A percentile compares a stretch with the other conserved stretches of the same genome.
These are phyloP conservation scores for Eupithecia abbreviata DNA, from an alignment of 2,888 invertebrate genomes.

Conservation along the genomic window DNA sequence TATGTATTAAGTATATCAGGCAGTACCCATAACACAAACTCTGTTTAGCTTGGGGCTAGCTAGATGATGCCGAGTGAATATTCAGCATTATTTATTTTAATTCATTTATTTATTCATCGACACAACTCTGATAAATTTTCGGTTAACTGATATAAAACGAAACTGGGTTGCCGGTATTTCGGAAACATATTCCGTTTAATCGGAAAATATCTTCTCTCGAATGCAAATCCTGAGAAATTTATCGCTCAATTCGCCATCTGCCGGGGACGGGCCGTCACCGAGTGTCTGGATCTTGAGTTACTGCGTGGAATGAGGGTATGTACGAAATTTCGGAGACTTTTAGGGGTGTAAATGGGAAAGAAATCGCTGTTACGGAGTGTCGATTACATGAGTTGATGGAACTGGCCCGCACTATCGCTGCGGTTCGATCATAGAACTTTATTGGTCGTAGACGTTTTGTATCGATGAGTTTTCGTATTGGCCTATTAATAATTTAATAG, in stretches of 20 bases:
- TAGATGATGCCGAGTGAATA: too few relatives aligned
- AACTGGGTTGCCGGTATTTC: background rate
- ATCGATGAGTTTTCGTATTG: background rate
- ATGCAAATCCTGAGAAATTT: constrained; percentile 20
- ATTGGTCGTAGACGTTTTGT: background rate
- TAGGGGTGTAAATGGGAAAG: background rate
- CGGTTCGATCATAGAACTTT: background rate
- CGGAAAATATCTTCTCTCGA: constrained; percentile 11
- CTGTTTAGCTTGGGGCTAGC: too few relatives aligned
- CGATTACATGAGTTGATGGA: background rate
- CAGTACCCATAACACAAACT: too few relatives aligned
- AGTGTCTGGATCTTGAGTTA: constrained; percentile 43
- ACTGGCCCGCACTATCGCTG: background rate
- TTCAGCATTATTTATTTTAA: too few relatives aligned
- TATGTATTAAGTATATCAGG: too few relatives aligned
- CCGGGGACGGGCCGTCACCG: constrained; percentile 55
- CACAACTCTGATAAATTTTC: too few relatives aligned
- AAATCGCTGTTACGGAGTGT: background rate
- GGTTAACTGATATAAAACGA: background rate
- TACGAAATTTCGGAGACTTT: background rate
- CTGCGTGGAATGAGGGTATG: constrained; percentile 4
- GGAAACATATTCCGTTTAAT: constrained; percentile 12
- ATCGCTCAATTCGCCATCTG: constrained; percentile 48
- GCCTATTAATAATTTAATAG: background rate
- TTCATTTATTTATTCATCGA: too few relatives aligned